Conservation (phyloP, 2,888 invertebrate species). For the Lasioglossum malachurum region DNA sequence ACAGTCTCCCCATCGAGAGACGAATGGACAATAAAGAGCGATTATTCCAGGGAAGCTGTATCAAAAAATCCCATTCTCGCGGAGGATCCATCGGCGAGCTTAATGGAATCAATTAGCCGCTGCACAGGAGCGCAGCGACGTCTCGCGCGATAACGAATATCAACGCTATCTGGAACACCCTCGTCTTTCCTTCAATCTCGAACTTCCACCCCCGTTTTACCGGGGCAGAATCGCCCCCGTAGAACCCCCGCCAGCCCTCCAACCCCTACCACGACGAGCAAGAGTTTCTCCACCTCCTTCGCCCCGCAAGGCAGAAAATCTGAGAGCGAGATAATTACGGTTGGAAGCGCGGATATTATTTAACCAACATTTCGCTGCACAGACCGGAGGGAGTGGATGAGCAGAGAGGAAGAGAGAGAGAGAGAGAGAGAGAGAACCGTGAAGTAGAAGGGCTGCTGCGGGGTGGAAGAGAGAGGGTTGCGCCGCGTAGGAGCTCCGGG, state of each 20-base stretch:
- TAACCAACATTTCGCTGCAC: slow-evolving; percentile 81
- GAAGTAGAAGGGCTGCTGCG: neutral
- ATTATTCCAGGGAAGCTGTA: neutral
- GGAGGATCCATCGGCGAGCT: neutral
- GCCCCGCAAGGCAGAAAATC: slow-evolving; percentile 80
- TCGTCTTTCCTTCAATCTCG: slow-evolving; percentile 71
- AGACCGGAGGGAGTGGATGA: slow-evolving; percentile 63
- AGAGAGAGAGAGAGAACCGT: slow-evolving; percentile 7
- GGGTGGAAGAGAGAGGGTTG: slow-evolving; percentile 25
- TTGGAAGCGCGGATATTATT: slow-evolving; percentile 82
- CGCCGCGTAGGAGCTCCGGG: slow-evolving; percentile 66
- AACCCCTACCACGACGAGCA: slow-evolving; percentile 6
- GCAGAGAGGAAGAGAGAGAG: slow-evolving; percentile 43
- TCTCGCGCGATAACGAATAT: slow-evolving; percentile 59
- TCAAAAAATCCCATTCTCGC: neutral
- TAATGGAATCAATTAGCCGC: slow-evolving; percentile 31
- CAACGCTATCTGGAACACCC: slow-evolving; percentile 64
- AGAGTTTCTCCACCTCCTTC: slow-evolving; percentile 53
- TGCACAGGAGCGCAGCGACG: slow-evolving; percentile 20
- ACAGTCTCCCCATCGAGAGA: neutral
- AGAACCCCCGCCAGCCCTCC: slow-evolving; percentile 17
- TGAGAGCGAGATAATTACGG: slow-evolving; percentile 84
- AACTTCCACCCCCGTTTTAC: slow-evolving; percentile 63
- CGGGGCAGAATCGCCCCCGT: slow-evolving; percentile 30
- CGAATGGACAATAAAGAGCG: neutral